Conservation (phyloP, 2,888 invertebrate genomes). For the Acronicta aceris region DNA sequence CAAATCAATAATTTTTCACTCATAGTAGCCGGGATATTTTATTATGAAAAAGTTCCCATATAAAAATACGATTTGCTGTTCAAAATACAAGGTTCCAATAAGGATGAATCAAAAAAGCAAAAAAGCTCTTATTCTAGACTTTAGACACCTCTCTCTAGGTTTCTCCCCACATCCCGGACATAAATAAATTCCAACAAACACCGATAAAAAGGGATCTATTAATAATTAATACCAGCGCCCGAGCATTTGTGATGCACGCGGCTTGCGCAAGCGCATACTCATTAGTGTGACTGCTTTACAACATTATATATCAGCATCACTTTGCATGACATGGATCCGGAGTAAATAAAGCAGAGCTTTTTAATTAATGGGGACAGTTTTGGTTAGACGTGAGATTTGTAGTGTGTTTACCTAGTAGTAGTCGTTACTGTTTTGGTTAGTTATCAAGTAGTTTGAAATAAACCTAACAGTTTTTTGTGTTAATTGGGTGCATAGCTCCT, state of each 20-base stretch:
- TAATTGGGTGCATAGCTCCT: no score
- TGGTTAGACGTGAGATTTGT: slow-evolving; percentile 20
- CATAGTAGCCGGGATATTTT: no score
- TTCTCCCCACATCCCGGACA: slow-evolving; percentile 27
- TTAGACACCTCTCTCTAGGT: no score
- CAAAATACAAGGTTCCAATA: no score
- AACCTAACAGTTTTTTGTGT: no score
- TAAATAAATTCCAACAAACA: slow-evolving; percentile 36
- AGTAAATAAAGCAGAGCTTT: slow-evolving; percentile 49
- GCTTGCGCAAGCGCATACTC: slow-evolving; percentile 67
- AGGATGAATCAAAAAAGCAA: no score
- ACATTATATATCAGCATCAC: slow-evolving; percentile 70
- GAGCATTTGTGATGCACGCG: slow-evolving; percentile 49
- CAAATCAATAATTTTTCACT: no score
- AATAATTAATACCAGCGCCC: slow-evolving; percentile 55
- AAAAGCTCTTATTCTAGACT: not conserved
- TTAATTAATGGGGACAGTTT: slow-evolving; percentile 48
- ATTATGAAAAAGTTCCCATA: no score
- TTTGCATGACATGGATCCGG: slow-evolving; percentile 65
- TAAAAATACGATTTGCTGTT: no score
- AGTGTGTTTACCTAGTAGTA: not conserved
- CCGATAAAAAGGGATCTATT: slow-evolving; percentile 47
- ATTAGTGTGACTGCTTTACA: slow-evolving; percentile 78
- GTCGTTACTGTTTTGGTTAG: slow-evolving; percentile 19
- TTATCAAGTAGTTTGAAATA: no score